Evolutionary conservation across 2,797 vertebrate genomes (phyloP).

Genomic region (Tragelaphus oryx): DNA sequence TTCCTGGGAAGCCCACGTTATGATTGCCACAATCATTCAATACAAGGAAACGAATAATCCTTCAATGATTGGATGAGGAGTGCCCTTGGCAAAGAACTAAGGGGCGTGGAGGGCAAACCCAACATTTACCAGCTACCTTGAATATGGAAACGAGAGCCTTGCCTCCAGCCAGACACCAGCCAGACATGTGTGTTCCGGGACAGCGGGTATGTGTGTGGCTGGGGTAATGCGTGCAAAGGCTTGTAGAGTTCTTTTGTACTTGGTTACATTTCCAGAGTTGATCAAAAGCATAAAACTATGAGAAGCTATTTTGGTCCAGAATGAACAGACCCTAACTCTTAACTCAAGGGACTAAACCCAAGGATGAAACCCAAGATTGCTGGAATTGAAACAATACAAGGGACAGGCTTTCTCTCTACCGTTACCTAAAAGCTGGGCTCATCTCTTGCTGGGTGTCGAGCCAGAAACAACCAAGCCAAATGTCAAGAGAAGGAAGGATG

Average conservation of each 20-base stretch:
- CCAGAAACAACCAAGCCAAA: neutral
- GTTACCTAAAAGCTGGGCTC: neutral
- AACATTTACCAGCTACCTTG: neutral
- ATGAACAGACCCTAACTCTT: neutral
- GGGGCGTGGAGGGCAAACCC: rapidly evolving
- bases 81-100: rapidly evolving
- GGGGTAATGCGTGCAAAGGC: neutral
- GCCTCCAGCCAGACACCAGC: too few relatives aligned
- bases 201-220: neutral
- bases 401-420: neutral
- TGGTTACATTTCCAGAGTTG: neutral
- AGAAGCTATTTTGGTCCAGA: neutral
- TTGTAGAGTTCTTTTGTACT: neutral
- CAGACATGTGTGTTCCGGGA: neutral
- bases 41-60: too few relatives aligned
- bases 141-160: neutral
- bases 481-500: neutral
- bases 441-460: neutral
- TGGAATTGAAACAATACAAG: neutral
- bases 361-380: neutral
- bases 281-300: neutral
- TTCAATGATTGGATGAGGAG: neutral
- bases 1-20: neutral
- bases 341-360: neutral
- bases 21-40: neutral